Evolutionary conservation across 2,888 invertebrate genomes (phyloP).

Genomic region (Matsumyia berberina): DNA sequence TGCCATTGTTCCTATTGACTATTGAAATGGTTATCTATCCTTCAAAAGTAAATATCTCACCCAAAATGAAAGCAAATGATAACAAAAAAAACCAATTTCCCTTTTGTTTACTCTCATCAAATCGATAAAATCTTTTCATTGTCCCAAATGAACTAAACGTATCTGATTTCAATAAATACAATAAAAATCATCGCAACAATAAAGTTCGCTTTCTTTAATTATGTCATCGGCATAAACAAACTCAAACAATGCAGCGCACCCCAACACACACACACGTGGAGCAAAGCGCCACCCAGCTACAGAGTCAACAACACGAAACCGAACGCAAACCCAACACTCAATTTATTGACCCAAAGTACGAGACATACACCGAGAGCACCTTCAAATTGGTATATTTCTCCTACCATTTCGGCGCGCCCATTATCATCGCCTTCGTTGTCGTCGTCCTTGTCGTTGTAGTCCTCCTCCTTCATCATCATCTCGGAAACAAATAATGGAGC

Average conservation of each 20-base stretch:
- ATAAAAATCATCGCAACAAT: conserved; percentile 56
- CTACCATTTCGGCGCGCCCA: conserved; percentile 13
- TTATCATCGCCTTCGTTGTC: conserved; percentile 31
- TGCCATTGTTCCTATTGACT: not conserved
- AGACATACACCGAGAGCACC: conserved; percentile 45
- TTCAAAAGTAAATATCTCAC: not conserved
- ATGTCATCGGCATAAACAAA: conserved; percentile 57
- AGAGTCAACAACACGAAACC: conserved; percentile 24
- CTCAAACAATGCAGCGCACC: conserved; percentile 40
- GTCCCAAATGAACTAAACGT: conserved; percentile 63
- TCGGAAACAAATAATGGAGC: conserved; percentile 47
- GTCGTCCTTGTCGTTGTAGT: conserved; percentile 10
- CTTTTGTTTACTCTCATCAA: conserved; percentile 23
- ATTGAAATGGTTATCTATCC: not conserved
- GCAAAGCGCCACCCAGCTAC: too few relatives aligned
- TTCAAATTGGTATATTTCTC: conserved; percentile 55
- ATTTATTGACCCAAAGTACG: conserved; percentile 59
- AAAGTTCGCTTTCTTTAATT: conserved; percentile 47
- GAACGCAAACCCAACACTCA: conserved; percentile 39
- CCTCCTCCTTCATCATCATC: conserved; percentile 19
- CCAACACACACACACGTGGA: not conserved
- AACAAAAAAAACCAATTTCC: too few relatives aligned
- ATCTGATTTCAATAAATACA: conserved; percentile 66
- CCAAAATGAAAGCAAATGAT: too few relatives aligned
- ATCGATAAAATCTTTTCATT: conserved; percentile 64